Evolutionary conservation across 2,888 invertebrate genomes (phyloP).

Genomic region (Ramazzottius varieornatus): DNA sequence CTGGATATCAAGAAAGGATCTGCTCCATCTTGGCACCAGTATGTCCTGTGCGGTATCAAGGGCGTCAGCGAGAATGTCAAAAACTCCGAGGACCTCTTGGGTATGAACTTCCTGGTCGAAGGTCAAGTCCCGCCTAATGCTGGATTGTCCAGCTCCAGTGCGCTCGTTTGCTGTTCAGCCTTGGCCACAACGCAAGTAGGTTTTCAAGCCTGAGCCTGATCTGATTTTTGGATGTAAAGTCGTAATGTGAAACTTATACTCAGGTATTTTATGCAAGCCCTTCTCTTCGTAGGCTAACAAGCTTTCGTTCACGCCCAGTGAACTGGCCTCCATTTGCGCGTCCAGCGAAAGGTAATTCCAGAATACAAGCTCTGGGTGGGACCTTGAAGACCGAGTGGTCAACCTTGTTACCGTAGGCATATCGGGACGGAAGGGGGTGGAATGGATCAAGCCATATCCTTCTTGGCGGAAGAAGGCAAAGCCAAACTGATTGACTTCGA

Average conservation of each 20-base stretch:
- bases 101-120: conserved; percentile 45
- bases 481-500: conserved; percentile 81
- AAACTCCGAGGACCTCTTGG: conserved; percentile 22
- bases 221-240: too few species aligned
- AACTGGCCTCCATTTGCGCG: background rate
- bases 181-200: conserved; percentile 38
- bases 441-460: conserved; percentile 97
- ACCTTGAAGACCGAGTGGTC: conserved; percentile 43
- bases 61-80: conserved; percentile 42
- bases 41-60: conserved; percentile 69
- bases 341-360: too few species aligned
- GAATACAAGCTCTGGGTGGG: too few species aligned
- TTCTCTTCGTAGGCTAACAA: background rate
- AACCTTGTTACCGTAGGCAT: too few species aligned
- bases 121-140: conserved; percentile 74
- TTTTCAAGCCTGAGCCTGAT: too few species aligned
- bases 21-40: conserved; percentile 56
- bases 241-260: too few species aligned
- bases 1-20: conserved; percentile 9
- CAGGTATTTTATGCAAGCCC: background rate
- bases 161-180: conserved; percentile 74
- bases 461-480: conserved; percentile 48
- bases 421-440: conserved; percentile 96
- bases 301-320: background rate
- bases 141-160: conserved; percentile 88